These are phyloP conservation scores for Bubo bubo DNA, from an alignment of 2,113 vertebrate species.

Conservation along the genomic window DNA sequence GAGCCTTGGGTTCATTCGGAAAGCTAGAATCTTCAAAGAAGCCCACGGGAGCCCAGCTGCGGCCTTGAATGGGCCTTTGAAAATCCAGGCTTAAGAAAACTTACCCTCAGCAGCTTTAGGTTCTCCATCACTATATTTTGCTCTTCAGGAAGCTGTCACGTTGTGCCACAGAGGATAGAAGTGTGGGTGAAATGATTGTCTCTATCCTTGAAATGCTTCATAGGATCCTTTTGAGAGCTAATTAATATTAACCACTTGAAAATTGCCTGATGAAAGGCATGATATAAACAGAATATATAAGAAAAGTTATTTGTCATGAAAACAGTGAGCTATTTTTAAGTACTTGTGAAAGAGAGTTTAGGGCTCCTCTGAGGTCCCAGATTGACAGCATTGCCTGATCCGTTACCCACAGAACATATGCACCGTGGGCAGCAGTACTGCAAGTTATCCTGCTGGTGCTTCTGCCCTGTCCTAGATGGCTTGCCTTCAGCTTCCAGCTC, in stretches of 20 bases:
- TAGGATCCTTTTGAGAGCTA: slow-evolving; percentile 11
- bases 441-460: fast-evolving
- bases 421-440: neutral
- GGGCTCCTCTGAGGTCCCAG: neutral
- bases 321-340: neutral
- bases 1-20: neutral
- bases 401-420: neutral
- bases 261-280: neutral
- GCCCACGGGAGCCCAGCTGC: neutral
- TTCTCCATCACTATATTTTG: neutral
- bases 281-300: neutral
- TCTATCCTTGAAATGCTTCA: neutral
- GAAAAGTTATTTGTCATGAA: neutral
- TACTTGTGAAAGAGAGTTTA: neutral
- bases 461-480: neutral
- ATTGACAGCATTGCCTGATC: neutral
- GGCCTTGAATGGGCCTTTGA: slow-evolving; percentile 29
- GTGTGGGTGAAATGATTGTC: slow-evolving; percentile 8
- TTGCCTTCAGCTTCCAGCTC: neutral
- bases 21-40: slow-evolving; percentile 33
- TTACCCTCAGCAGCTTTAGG: neutral
- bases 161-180: neutral
- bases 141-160: neutral
- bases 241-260: slow-evolving; percentile 36
- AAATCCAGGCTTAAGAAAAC: neutral